Evolutionary conservation across 2,113 vertebrate species (phyloP).

Genomic region (Archilochus colubris): DNA sequence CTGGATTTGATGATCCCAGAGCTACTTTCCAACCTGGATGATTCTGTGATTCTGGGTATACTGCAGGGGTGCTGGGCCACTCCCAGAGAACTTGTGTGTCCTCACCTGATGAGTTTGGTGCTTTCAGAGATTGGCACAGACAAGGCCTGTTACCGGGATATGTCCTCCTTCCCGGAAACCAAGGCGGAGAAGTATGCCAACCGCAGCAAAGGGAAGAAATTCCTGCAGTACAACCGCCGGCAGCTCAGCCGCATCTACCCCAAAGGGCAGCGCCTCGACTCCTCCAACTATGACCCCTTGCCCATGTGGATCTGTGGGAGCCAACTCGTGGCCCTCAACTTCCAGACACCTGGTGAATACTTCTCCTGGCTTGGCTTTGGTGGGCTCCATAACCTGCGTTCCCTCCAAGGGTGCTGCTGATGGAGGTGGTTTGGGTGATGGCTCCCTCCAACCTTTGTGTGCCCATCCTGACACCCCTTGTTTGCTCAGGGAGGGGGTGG

Average conservation of each 20-base stretch:
- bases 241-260: conserved; percentile 98
- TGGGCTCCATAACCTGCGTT: neutral
- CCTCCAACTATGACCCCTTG: conserved; percentile 97
- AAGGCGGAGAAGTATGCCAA: conserved; percentile 98
- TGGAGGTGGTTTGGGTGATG: neutral
- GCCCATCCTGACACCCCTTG: neutral
- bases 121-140: conserved; percentile 93
- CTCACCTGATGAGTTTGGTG: neutral
- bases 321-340: conserved; percentile 97
- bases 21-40: too few relatives aligned
- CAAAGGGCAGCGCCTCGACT: conserved; percentile 94
- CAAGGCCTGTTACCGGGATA: conserved; percentile 93
- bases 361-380: neutral
- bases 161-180: conserved; percentile 99
- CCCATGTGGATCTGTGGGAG: conserved; percentile 99
- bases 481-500: too few relatives aligned
- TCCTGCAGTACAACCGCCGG: conserved; percentile 96
- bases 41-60: too few relatives aligned
- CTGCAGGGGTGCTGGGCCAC: neutral
- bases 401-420: rapidly evolving
- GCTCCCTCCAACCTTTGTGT: neutral
- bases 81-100: neutral
- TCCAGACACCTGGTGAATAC: conserved; percentile 91
- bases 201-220: conserved; percentile 95
- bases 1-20: too few relatives aligned